Evolutionary conservation across 2,888 invertebrate species (phyloP).

Genomic region (Drosophila algonquin): DNA sequence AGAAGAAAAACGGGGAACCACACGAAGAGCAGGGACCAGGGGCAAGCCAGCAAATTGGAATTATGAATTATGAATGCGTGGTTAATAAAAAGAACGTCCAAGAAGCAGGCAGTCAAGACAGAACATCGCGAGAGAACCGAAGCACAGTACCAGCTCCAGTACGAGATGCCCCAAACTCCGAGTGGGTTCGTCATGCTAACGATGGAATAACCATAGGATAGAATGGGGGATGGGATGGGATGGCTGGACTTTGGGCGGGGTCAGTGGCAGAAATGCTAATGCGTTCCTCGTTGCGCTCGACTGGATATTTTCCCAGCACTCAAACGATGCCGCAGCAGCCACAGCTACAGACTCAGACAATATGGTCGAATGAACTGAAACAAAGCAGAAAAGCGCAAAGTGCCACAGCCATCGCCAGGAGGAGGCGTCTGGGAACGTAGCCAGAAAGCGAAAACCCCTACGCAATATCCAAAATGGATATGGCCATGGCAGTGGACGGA

Average conservation of each 20-base stretch:
- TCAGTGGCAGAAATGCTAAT: conserved; percentile 73
- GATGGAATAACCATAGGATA: conserved; percentile 38
- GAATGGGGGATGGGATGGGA: neutral
- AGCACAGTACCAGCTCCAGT: neutral
- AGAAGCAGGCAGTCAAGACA: conserved; percentile 49
- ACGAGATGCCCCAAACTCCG: neutral
- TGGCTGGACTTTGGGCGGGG: conserved; percentile 20
- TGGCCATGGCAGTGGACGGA: conserved; percentile 44
- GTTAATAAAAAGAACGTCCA: conserved; percentile 72
- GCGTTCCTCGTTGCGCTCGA: conserved; percentile 75
- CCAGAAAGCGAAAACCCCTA: conserved; percentile 72
- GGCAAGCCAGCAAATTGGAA: conserved; percentile 79
- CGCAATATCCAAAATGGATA: conserved; percentile 56
- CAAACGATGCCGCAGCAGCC: conserved; percentile 68
- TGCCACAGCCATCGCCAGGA: conserved; percentile 29
- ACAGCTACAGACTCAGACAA: conserved; percentile 54
- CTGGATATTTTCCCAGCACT: conserved; percentile 78
- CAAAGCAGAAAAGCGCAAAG: conserved; percentile 79
- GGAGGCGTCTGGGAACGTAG: conserved; percentile 32
- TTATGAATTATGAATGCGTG: conserved; percentile 82
- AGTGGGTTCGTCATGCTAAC: conserved; percentile 72
- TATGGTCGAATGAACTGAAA: conserved; percentile 79
- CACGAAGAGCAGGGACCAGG: conserved; percentile 13
- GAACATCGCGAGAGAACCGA: conserved; percentile 7
- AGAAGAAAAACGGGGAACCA: neutral